Base-by-base conservation (phyloP, 2,797 vertebrate genomes). In the Eospalax fontanierii region DNA sequence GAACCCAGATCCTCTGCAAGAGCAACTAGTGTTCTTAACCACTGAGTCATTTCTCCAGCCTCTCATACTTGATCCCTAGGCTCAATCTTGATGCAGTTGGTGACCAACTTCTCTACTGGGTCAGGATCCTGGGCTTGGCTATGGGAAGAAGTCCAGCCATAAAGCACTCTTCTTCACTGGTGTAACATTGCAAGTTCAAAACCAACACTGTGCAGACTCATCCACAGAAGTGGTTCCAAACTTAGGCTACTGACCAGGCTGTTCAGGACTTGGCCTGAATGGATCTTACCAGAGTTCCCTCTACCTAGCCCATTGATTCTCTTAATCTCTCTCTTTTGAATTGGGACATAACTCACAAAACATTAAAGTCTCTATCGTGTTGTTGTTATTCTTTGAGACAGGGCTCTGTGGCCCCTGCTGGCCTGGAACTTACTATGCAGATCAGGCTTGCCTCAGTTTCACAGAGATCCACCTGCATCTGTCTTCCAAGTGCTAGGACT, bases 281-380 rank as follows among this genome's bases (percentile, higher is more conserved):
- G 21, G 0, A 0, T 8, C 46, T 4, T 0, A 16, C 6, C 40
- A 26, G 33, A 33, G 28, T 76, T 65, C 70, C 63, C n/a, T 63
- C 50, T 35, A 50, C 84, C 24, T 59, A 30, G 40, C 22, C 26
- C 19, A 0, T 28, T 70, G 50, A 7, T 74, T 86, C n/a, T 82
- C 21, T 65, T 54, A 26, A 0, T 38, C 40, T 73, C 26, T 83
- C 28, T 93, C 71, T 65, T 54, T 73, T 33, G 73, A 76, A 65
- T 9, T 18, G 66, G 91, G 28, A 35, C 30, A 18, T 8, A 83
- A 70, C 85, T 87, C 75, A 89, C 4, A 3, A 24, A 84, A 91
- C 28, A 65, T n/a, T 75, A 84, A 38, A 71, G 33, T 57, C 19
- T 22, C 50, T 5, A 75, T 78, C 6, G 19, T 16, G 35, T 40